Conservation (phyloP, 2,113 vertebrate genomes). For the Silurus meridionalis region DNA sequence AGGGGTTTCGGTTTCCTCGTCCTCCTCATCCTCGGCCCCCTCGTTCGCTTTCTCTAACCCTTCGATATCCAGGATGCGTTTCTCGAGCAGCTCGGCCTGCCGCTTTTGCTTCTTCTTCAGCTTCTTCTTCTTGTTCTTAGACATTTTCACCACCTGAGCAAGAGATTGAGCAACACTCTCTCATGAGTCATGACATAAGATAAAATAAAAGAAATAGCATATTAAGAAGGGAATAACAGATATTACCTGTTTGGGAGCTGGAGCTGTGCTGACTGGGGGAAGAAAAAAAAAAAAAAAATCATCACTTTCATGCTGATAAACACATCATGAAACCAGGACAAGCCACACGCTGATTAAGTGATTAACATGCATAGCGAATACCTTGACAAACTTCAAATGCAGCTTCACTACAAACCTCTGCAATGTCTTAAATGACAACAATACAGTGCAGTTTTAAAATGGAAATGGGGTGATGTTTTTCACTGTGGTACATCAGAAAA, state of each 20-base stretch:
- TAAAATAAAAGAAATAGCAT: not conserved
- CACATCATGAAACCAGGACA: not conserved
- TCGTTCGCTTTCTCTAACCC: conserved; percentile 73
- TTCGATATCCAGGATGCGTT: conserved; percentile 89
- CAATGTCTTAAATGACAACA: not conserved
- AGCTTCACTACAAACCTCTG: conserved; percentile 14
- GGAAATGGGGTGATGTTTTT: not conserved
- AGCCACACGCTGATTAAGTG: not conserved
- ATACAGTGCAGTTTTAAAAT: not conserved
- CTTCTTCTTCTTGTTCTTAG: conserved; percentile 88
- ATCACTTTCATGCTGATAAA: conserved; percentile 7
- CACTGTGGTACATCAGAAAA: not conserved
- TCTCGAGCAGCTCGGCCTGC: conserved; percentile 91
- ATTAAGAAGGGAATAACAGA: not conserved
- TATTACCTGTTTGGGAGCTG: conserved; percentile 91
- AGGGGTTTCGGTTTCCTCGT: conserved; percentile 75
- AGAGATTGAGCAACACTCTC: not conserved
- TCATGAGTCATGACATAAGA: not conserved
- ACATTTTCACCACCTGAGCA: conserved; percentile 87
- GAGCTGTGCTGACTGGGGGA: conserved; percentile 91
- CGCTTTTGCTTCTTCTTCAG: conserved; percentile 84
- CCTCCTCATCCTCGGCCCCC: conserved; percentile 69
- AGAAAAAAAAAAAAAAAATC: not conserved
- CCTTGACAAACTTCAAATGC: conserved; percentile 9
- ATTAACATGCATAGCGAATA: not conserved